Base-by-base conservation (phyloP, 2,888 invertebrate species). In the Ommatoiulus sabulosus region DNA sequence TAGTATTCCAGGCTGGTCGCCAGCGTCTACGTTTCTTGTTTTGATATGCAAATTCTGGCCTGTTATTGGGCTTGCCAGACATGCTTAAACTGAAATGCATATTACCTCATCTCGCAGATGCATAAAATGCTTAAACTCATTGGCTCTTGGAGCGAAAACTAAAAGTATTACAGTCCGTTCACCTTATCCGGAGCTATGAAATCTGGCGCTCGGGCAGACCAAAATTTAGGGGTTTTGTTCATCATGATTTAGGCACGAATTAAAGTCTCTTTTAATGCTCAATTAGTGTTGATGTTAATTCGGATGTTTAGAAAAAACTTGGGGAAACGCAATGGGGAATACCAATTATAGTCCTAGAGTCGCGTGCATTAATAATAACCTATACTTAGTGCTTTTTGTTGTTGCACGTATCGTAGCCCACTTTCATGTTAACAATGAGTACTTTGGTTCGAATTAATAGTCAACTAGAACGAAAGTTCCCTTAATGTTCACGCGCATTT, bases 41-140 rank as follows among this genome's bases (percentile, higher is more conserved):
- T 24, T 72, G 72, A 24, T 72, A 72, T 72, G 72, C 72, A 72
- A 72, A 72, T 72, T 72, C 5, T 72, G 72, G 24, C 72, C 72
- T 72, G 72, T 72, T 72, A 24, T 72, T 72, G 63, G 20, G 63
- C 3, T 24, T 10, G 72, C 24, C n/a, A 24, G 24, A 72, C 24
- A 24, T 72, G 4, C 10, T 48, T 24, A 72, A 6, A 24, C 72
- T 24, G 8, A 1, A 72, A 72, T n/a, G 72, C 72, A 72, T 72
- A 72, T 72, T 72, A 72, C 72, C 72, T 10, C 72, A 72, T n/a
- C n/a, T 72, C 6, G 72, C 24, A 72, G 8, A 72, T 24, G 72
- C 72, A 72, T 72, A 24, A 72, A 72, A 72, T 72, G 8, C 72
- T 24, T 57, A n/a, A 72, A 72, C 72, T n/a, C 72, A 72, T 72